Base-by-base conservation (phyloP, 2,113 vertebrate species). In the Silurus meridionalis region DNA sequence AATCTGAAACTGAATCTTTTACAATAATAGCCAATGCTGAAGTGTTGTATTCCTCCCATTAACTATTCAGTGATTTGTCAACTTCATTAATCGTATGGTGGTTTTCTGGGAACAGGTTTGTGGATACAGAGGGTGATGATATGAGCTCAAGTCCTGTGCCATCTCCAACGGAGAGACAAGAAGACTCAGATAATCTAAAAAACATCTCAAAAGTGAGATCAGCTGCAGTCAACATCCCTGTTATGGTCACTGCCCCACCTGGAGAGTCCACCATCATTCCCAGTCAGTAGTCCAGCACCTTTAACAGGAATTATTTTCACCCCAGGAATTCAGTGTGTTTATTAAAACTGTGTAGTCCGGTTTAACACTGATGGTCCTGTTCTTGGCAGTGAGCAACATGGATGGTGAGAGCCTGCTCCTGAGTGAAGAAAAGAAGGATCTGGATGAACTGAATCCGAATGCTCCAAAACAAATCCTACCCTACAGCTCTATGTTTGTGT, bases 401-500 rank as follows among this genome's bases (percentile, higher is more conserved):
- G 97, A 99, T 88, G 95, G 95, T 86, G 97, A 98, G 46, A 95
- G 92, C 78, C 90, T 94, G 75, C 88, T 86, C 63, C 95, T 96
- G 91, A 91, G 90, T 0, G 97, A 97, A 82, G 97, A 97, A 91
- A 99, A 97, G 95, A 99, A 98, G 87, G 97, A 97, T 0, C 93
- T 92, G 0, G 96, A 96, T 66, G 96, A 96, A 4, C 79, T 93
- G 86, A 94, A 90, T 0, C 93, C 92, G 87, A 95, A 95, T 0
- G 93, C 96, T 17, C 96, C 97, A 6, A 95, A 96, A 55, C 96
- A 96, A 80, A 97, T 99, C 79, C 94, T 98, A 64, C 97, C 98
- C 8, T 97, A 98, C 93, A 99, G 97, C 83, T 99, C 98, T 91
- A 97, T 99, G 97, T 99, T 99, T 83, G 91, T 99, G 91, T 95